Evolutionary conservation across 2,797 vertebrate genomes (phyloP).

Genomic region (Syngnathus rostellatus): DNA sequence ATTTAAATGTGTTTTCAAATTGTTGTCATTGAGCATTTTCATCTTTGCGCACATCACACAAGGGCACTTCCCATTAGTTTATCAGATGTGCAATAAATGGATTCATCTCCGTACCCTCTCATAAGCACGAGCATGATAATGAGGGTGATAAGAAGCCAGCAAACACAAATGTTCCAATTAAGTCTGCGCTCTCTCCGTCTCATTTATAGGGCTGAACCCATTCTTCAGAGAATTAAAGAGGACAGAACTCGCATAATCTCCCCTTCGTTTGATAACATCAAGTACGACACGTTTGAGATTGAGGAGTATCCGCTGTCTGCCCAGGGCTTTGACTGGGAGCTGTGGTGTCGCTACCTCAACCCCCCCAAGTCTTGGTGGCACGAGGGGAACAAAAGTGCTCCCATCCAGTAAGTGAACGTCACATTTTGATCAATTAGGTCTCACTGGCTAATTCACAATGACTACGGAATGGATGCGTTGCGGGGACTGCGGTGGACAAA

Average conservation of each 20-base stretch:
- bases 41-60: not conserved
- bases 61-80: not conserved
- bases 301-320: slow-evolving; percentile 93
- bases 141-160: slow-evolving; percentile 2
- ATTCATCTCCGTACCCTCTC: not conserved
- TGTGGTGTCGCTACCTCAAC: slow-evolving; percentile 96
- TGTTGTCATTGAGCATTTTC: slow-evolving; percentile 1
- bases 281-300: slow-evolving; percentile 95
- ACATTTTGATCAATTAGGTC: not conserved
- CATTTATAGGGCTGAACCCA: slow-evolving; percentile 84
- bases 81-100: slow-evolving; percentile 2
- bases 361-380: slow-evolving; percentile 96
- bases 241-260: slow-evolving; percentile 90
- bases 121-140: slow-evolving; percentile 2
- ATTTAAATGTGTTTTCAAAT: not conserved
- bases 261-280: slow-evolving; percentile 96
- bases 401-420: slow-evolving; percentile 80
- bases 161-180: slow-evolving; percentile 3
- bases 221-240: slow-evolving; percentile 89
- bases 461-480: no score
- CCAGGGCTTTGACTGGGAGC: slow-evolving; percentile 97
- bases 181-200: not conserved
- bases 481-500: no score
- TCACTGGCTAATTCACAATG: not conserved
- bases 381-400: slow-evolving; percentile 84